A percentile compares a stretch with the other conserved stretches of the same genome.
Conservation (phyloP, 2,888 invertebrate genomes). For the Xestia rhomboidea region DNA sequence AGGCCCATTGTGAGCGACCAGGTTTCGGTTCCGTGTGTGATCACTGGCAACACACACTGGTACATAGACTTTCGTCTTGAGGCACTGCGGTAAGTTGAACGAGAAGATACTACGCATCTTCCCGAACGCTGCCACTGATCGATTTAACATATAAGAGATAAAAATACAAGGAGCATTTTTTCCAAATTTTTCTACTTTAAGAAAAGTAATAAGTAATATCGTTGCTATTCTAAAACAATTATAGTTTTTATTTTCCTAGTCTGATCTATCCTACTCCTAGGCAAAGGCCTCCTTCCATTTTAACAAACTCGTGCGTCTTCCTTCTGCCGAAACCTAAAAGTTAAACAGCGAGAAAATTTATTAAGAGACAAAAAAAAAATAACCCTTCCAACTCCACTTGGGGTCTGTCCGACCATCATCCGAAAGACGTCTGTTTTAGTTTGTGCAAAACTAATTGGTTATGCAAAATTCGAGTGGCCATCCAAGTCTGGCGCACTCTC, state of each 20-base stretch:
- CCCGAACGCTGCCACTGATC: too few species aligned
- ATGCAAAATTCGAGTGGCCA: conserved; percentile 88
- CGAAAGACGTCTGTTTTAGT: conserved; percentile 83
- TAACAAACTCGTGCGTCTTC: too few species aligned
- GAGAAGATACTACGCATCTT: too few species aligned
- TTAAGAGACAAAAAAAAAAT: conserved; percentile 2
- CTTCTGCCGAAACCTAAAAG: neutral
- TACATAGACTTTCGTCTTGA: too few species aligned
- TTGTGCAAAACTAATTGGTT: conserved; percentile 88
- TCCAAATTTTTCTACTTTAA: too few species aligned
- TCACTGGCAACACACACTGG: too few species aligned
- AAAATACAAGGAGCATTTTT: neutral
- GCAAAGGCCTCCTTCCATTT: neutral
- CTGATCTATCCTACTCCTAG: neutral
- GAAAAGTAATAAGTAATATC: neutral
- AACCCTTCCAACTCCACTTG: conserved; percentile 44
- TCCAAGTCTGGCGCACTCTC: conserved; percentile 85
- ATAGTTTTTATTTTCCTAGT: neutral
- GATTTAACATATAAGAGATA: too few species aligned
- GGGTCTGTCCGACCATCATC: conserved; percentile 53
- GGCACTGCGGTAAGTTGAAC: too few species aligned
- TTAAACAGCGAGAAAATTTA: neutral
- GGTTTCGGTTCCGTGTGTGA: too few species aligned
- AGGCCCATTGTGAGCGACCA: too few species aligned
- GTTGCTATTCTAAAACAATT: neutral